Base-by-base conservation (phyloP, 2,113 vertebrate species). In the Macquaria australasica region DNA sequence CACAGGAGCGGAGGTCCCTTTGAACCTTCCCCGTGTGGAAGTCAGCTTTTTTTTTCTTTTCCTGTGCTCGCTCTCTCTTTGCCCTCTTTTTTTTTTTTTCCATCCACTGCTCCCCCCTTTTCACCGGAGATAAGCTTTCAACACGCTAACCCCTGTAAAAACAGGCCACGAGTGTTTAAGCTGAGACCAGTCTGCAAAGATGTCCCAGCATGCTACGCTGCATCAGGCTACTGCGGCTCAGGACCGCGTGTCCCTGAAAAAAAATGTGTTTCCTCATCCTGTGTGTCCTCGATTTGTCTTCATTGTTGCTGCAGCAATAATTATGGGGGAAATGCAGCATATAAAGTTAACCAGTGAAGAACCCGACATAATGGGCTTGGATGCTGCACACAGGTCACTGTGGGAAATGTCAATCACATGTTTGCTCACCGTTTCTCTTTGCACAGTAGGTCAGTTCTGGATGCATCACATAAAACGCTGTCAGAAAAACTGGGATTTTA, bases 51-150 rank as follows among this genome's bases (percentile, higher is more conserved):
- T 66, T 60, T 56, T n/a, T 14, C 43, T 37, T 20, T 5, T 37
- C 55, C 81, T 77, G 34, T 5, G 62, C 81, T 82, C 43, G 2
- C 82, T 59, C 75, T 74, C 60, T 70, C 69, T 85, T 68, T 83
- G 63, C 75, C 58, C 68, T 77, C 79, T 51, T 39, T 41, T 64
- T 83, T 70, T 60, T 86, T 59, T 56, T 60, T 20, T 34, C 4
- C 70, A 48, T 77, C 62, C 72, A 23, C 50, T 9, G 5, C 48
- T n/a, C 79, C 60, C 78, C 67, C 79, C 74, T 77, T 67, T 86
- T 69, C 78, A 87, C 83, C 82, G 78, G 93, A 92, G 90, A 89
- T 83, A 80, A 87, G 84, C 87, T 90, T 92, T 91, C 90, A 89
- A 85, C 88, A 69, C 20, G 7, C 85, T 88, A 87, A 93, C 66